A percentile compares a stretch with the other conserved stretches of the same genome.
Conservation (phyloP, 2,797 vertebrate genomes). For the Falco rusticolus region DNA sequence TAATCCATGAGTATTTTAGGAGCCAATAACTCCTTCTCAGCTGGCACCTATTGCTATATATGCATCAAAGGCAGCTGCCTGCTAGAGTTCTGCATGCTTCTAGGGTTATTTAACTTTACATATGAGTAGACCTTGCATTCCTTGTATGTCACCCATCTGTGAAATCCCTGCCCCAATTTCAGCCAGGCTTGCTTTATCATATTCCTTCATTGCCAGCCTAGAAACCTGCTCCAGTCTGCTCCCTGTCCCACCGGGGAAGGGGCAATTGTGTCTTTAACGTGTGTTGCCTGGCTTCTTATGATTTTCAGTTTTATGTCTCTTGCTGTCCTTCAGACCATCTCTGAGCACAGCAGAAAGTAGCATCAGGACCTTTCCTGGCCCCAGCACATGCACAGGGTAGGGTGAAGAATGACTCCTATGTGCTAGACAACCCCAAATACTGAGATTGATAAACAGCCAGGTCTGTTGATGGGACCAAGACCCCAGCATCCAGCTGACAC, state of each 20-base stretch:
- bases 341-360: background rate
- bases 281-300: background rate
- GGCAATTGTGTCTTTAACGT: background rate
- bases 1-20: constrained; percentile 47
- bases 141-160: constrained; percentile 36
- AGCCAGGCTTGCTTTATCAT: constrained; percentile 9
- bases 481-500: background rate
- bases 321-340: background rate
- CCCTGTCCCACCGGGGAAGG: rapidly evolving
- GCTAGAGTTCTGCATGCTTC: constrained; percentile 25
- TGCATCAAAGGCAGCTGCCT: constrained; percentile 51
- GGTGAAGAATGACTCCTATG: background rate
- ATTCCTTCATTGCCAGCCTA: background rate
- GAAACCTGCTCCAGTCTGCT: background rate
- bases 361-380: background rate
- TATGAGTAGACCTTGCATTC: constrained; percentile 18
- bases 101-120: constrained; percentile 41
- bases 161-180: constrained; percentile 15
- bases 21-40: constrained; percentile 34
- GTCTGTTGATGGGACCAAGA: background rate
- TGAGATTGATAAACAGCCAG: background rate
- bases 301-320: background rate
- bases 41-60: constrained; percentile 51
- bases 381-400: background rate
- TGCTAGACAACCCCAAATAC: background rate